A percentile compares a stretch with the other conserved stretches of the same genome.
These are phyloP conservation scores for Salmo trutta DNA, from an alignment of 2,797 vertebrate species.

Conservation along the genomic window DNA sequence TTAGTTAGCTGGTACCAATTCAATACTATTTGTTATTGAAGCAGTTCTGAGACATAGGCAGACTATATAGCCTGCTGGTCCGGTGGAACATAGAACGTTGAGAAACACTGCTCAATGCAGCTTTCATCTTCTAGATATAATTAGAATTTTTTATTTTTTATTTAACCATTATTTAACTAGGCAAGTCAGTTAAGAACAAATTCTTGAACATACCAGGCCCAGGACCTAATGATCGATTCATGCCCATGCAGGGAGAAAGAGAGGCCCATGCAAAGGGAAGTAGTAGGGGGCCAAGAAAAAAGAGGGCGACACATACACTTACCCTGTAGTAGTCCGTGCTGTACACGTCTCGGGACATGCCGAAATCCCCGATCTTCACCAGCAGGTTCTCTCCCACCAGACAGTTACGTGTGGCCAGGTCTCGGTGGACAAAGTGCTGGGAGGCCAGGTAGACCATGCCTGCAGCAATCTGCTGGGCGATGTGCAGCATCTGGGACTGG, in stretches of 20 bases:
- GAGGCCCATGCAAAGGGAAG: not conserved
- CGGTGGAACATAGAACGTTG: no score
- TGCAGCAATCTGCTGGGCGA: slow-evolving; percentile 96
- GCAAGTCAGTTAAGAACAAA: no score
- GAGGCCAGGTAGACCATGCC: slow-evolving; percentile 98
- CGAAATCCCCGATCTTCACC: slow-evolving; percentile 98
- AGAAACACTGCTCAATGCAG: no score
- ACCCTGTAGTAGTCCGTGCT: slow-evolving; percentile 99
- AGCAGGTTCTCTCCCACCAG: slow-evolving; percentile 96
- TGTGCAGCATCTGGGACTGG: slow-evolving; percentile 97
- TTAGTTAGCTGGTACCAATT: not conserved
- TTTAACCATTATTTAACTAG: not conserved
- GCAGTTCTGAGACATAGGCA: no score
- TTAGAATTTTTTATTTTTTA: no score
- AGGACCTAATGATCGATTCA: not conserved
- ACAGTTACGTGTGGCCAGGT: slow-evolving; percentile 96
- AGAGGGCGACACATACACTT: slow-evolving; percentile 79
- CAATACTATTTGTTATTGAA: no score
- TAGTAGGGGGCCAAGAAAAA: slow-evolving; percentile 57
- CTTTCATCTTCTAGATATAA: no score
- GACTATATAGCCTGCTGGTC: no score
- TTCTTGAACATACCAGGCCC: not conserved
- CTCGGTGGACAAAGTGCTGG: slow-evolving; percentile 97
- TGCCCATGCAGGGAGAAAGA: slow-evolving; percentile 53
- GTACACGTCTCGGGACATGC: slow-evolving; percentile 98